phyloP scores from a whole-genome alignment of 2,888 invertebrate species.

The Heliconius sara region DNA sequence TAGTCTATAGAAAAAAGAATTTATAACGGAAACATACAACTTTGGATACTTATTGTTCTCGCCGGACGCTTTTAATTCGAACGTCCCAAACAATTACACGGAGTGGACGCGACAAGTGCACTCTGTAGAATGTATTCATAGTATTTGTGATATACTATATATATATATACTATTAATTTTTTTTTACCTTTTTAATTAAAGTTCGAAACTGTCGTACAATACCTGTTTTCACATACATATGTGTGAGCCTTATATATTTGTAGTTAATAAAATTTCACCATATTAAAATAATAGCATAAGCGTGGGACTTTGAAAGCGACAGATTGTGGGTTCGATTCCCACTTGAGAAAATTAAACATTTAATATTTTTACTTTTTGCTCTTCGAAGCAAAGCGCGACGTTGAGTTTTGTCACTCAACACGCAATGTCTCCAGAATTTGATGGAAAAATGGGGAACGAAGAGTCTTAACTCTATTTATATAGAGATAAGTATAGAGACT shows the following conservation, averaged over 20 bases:
- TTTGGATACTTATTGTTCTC: conserved; percentile 23
- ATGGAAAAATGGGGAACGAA: too few relatives aligned
- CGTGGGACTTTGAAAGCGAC: too few relatives aligned
- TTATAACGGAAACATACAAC: conserved; percentile 18
- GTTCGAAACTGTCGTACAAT: background rate
- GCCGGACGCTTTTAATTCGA: conserved; percentile 39
- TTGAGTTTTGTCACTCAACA: too few relatives aligned
- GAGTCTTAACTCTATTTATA: too few relatives aligned
- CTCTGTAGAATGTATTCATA: conserved; percentile 39
- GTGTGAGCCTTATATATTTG: background rate
- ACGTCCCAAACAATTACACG: conserved; percentile 34
- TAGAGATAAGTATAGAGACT: too few relatives aligned
- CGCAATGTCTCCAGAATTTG: too few relatives aligned
- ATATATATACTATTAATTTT: background rate
- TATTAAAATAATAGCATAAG: background rate
- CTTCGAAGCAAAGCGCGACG: too few relatives aligned
- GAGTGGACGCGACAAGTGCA: conserved; percentile 40
- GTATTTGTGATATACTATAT: conserved; percentile 17
- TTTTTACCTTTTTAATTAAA: conserved; percentile 21
- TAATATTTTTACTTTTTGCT: too few relatives aligned
- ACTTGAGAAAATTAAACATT: too few relatives aligned
- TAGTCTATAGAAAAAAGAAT: background rate
- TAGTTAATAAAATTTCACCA: background rate
- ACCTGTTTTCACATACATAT: background rate
- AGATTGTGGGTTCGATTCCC: too few relatives aligned